Base-by-base conservation (phyloP, 2,113 vertebrate species). In the Tricholaema leucomelas region DNA sequence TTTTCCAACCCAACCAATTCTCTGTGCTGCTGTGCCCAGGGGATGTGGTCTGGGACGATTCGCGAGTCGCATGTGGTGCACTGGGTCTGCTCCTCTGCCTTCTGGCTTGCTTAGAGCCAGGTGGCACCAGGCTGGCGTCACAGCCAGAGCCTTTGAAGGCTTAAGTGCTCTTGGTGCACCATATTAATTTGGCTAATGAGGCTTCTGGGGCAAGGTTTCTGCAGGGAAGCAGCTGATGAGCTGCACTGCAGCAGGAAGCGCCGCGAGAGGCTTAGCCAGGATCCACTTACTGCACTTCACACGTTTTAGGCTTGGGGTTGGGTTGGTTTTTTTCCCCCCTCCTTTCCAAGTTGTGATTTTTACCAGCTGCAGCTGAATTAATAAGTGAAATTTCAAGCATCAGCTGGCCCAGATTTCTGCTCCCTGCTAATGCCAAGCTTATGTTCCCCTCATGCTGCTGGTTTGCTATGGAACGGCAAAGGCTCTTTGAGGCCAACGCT, bases 151-250 rank as follows among this genome's bases (percentile, higher is more conserved):
- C 85, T 87, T 56, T 15, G 70, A 96, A 94, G 88, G 83, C 66
- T 82, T 93, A 84, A 96, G 63, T 54, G 81, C 87, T 92, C 58
- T 83, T 2, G 72, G 14, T 52, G 88, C 86, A 66, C 90, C 73
- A 42, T 58, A 71, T 94, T 95, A 92, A 92, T 95, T 97, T 90
- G 87, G 84, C 77, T 94, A 94, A 95, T 85, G 95, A 87, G 90
- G 60, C 90, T 95, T 89, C 67, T 91, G 84, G 86, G 88, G 87
- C 94, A 94, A 91, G 90, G 75, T 95, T 91, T 81, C 70, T 69
- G 80, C 91, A 27, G 72, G 88, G 88, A 93, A 40, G 46, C 84
- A 44, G 88, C 94, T 94, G 93, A 95, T 95, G 90, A 93, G 93
- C 55, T 65, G 93, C 77, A 13, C 86, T 44, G 85, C 82, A 74